Evolutionary conservation across 2,888 invertebrate species (phyloP).

Genomic region (Drosophila atripex): DNA sequence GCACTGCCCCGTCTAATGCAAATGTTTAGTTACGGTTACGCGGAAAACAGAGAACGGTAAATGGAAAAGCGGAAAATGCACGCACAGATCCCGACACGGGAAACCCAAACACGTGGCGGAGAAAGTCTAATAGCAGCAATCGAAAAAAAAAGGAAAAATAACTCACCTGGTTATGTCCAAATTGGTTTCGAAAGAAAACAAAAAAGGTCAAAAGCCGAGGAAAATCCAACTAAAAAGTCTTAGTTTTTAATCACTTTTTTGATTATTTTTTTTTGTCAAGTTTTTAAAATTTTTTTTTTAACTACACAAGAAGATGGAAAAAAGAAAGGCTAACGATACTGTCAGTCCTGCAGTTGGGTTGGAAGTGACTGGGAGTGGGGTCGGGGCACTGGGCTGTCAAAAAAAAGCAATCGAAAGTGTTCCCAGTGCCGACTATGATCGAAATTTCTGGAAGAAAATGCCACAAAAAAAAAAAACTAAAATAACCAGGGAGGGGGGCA

Average conservation of each 20-base stretch:
- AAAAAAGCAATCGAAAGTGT: neutral
- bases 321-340: too few species aligned
- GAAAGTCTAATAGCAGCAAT: neutral
- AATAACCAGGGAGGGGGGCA: neutral
- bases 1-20: conserved; percentile 54
- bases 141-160: neutral
- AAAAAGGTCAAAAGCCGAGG: too few species aligned
- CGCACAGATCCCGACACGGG: neutral
- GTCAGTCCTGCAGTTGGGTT: too few species aligned
- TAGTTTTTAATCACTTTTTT: too few species aligned
- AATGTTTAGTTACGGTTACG: conserved; percentile 65
- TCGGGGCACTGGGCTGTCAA: neutral
- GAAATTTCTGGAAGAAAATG: neutral
- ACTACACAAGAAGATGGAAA: too few species aligned
- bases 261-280: too few species aligned
- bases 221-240: too few species aligned
- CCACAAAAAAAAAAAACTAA: too few species aligned
- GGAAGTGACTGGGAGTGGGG: too few species aligned
- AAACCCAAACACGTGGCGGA: neutral
- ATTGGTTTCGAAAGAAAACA: neutral
- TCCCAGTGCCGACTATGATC: neutral
- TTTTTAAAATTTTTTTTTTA: too few species aligned
- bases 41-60: conserved; percentile 1
- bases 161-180: neutral
- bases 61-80: neutral